Percentiles rank a stretch among this genome's conserved stretches.
Conservation (phyloP, 2,797 vertebrate genomes). For the Cryptoblepharus egeriae region DNA sequence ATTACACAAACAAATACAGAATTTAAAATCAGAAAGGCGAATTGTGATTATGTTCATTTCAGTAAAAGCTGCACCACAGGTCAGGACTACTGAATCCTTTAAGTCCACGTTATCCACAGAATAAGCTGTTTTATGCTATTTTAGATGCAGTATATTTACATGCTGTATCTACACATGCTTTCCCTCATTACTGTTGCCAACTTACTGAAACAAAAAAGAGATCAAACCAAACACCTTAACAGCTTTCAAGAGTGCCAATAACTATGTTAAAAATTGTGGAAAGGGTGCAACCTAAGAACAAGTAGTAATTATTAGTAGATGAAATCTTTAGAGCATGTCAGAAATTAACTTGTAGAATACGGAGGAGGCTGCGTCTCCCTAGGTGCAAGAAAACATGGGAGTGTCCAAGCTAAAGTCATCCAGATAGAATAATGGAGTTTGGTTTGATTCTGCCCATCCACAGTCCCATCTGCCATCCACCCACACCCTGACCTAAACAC, state of each 20-base stretch:
- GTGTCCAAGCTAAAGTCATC: background rate
- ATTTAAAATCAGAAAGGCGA: background rate
- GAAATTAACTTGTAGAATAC: background rate
- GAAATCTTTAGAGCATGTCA: background rate
- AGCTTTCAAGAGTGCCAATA: background rate
- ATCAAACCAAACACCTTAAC: background rate
- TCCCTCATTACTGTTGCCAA: background rate
- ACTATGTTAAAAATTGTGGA: background rate
- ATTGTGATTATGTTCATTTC: background rate
- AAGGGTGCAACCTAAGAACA: background rate
- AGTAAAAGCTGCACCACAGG: accelerated
- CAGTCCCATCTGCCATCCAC: too few relatives aligned
- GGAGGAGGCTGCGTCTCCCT: background rate
- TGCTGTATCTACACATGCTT: background rate
- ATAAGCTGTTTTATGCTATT: accelerated
- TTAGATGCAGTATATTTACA: background rate
- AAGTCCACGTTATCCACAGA: background rate
- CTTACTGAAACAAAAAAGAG: background rate
- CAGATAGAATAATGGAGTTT: background rate
- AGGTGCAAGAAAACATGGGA: background rate
- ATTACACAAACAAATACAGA: background rate
- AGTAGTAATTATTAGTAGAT: background rate
- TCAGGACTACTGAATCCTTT: background rate
- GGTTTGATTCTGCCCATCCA: too few relatives aligned
- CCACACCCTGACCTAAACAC: too few relatives aligned